These are phyloP conservation scores for Aphis craccivora DNA, from an alignment of 1,140 invertebrate genomes.

Conservation along the genomic window DNA sequence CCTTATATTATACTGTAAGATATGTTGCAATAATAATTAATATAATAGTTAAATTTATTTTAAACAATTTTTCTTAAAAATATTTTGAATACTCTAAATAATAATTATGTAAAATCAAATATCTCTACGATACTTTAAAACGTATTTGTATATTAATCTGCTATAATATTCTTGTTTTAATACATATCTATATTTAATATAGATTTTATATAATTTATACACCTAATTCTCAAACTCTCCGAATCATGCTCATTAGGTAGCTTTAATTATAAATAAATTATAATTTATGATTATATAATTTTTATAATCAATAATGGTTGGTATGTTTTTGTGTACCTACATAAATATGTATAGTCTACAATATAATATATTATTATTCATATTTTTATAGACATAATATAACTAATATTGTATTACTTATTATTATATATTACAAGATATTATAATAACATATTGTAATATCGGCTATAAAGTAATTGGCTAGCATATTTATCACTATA, in stretches of 20 bases:
- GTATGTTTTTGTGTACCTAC: not conserved
- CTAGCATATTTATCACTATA: too few relatives aligned
- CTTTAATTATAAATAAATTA: not conserved
- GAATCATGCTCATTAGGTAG: not conserved
- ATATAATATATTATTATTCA: not conserved
- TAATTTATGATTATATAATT: not conserved
- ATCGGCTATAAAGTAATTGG: not conserved
- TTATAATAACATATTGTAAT: not conserved
- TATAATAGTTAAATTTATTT: not conserved
- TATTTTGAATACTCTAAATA: not conserved
- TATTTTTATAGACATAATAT: not conserved
- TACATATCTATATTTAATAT: too few relatives aligned
- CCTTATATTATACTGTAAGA: not conserved
- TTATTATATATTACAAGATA: not conserved
- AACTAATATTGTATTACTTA: not conserved
- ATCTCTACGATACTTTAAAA: too few relatives aligned
- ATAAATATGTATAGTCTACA: not conserved
- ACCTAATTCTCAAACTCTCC: too few relatives aligned
- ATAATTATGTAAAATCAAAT: not conserved
- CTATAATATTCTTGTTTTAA: too few relatives aligned
- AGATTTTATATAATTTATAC: too few relatives aligned
- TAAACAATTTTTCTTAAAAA: not conserved
- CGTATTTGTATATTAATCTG: too few relatives aligned
- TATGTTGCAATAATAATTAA: not conserved
- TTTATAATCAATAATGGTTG: not conserved